Percentiles rank a stretch among this genome's conserved stretches.
phyloP scores from a whole-genome alignment of 2,113 vertebrate species.

The Cephalopholis sonnerati region DNA sequence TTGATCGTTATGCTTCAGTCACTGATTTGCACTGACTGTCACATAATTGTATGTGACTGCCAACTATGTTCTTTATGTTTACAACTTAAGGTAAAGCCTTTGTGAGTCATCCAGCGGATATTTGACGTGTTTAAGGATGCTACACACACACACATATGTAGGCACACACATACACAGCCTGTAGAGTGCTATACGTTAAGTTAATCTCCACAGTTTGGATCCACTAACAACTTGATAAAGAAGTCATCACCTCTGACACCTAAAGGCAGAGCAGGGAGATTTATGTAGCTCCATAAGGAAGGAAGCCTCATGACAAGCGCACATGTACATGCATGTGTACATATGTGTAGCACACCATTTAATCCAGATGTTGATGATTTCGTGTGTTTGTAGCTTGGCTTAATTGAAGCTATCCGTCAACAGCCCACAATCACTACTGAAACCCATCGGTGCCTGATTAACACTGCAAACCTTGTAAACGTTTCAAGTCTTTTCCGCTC shows the following conservation, averaged over 20 bases:
- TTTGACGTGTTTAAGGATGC: constrained; percentile 44
- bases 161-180: neutral
- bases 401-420: constrained; percentile 65
- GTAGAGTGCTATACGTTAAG: neutral
- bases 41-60: neutral
- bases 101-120: constrained; percentile 33
- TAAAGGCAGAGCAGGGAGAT: constrained; percentile 6
- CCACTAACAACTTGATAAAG: constrained; percentile 30
- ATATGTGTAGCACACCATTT: constrained; percentile 26
- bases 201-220: constrained; percentile 13
- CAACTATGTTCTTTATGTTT: neutral
- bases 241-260: neutral
- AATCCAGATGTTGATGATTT: constrained; percentile 48
- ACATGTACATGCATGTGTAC: constrained; percentile 12
- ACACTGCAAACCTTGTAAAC: constrained; percentile 25
- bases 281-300: constrained; percentile 13
- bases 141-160: neutral
- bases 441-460: constrained; percentile 47
- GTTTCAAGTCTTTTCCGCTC: constrained; percentile 24
- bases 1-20: neutral
- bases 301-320: constrained; percentile 32
- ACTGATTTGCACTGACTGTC: neutral
- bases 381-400: constrained; percentile 28
- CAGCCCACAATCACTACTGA: constrained; percentile 49
- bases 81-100: constrained; percentile 27